Percentiles rank a stretch among this genome's conserved stretches.
Conservation (phyloP, 23 tunicate genomes). For the Trididemnum miniatum region DNA sequence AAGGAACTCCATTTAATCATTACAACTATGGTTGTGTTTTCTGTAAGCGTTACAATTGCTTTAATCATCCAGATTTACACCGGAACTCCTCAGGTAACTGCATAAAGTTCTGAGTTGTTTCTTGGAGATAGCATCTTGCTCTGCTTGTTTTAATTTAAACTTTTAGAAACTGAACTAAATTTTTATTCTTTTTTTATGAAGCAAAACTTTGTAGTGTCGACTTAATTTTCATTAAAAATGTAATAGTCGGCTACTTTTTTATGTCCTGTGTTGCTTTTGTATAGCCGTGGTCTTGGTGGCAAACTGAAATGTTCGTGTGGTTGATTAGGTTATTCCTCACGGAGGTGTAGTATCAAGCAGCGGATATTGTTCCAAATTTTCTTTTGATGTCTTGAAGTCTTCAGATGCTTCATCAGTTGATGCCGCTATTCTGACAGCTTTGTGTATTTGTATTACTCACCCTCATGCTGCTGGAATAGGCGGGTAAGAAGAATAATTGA, state of each 20-base stretch:
- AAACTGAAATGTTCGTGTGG: no score
- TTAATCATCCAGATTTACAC: slow-evolving; percentile 58
- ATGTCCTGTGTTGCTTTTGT: no score
- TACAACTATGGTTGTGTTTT: slow-evolving; percentile 64
- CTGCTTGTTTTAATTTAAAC: no score
- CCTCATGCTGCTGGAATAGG: slow-evolving; percentile 84
- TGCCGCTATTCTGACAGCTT: slow-evolving; percentile 59
- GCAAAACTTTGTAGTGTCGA: no score
- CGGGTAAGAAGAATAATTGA: slow-evolving; percentile 48
- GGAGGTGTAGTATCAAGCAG: slow-evolving; percentile 64
- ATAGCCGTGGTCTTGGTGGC: no score
- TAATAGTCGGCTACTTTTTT: no score
- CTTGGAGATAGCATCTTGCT: no score
- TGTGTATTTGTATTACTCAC: slow-evolving; percentile 66
- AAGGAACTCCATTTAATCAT: slow-evolving; percentile 57
- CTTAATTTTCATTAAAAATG: no score
- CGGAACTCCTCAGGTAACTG: slow-evolving; percentile 75
- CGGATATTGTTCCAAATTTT: slow-evolving; percentile 49
- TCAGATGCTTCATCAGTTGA: slow-evolving; percentile 49
- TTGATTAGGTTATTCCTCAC: slow-evolving; percentile 70
- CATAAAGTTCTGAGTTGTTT: no score
- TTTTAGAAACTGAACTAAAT: no score
- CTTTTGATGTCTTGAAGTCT: slow-evolving; percentile 23
- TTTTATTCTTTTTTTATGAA: no score
- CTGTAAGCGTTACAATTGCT: slow-evolving; percentile 74